These are phyloP conservation scores for Euphonia xanthogaster DNA, from an alignment of 2,797 vertebrate genomes.

Conservation along the genomic window DNA sequence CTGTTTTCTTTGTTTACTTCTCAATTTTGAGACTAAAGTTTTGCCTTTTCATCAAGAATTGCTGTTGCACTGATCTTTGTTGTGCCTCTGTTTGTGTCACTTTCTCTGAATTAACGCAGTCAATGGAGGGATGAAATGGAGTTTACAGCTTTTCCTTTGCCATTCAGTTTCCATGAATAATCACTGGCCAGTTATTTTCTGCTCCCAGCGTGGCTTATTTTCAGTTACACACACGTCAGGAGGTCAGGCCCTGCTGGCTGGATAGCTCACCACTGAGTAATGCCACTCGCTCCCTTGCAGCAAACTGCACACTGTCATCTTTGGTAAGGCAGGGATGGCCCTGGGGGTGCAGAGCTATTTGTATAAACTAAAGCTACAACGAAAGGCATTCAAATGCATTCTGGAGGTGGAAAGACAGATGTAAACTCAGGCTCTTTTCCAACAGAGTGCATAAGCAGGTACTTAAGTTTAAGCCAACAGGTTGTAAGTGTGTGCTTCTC, in stretches of 20 bases:
- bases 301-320: not conserved
- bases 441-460: not conserved
- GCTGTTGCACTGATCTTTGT: not conserved
- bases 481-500: not conserved
- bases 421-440: not conserved
- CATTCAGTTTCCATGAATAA: not conserved
- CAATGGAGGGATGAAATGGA: not conserved
- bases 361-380: not conserved
- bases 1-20: not conserved
- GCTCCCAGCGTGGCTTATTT: not conserved
- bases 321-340: not conserved
- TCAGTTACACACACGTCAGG: not conserved
- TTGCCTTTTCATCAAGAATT: not conserved
- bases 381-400: not conserved
- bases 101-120: not conserved
- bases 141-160: not conserved
- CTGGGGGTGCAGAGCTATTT: not conserved
- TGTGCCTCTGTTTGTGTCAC: not conserved
- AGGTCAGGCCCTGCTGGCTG: not conserved
- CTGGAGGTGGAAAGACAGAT: not conserved
- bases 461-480: not conserved
- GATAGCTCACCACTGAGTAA: not conserved
- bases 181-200: not conserved
- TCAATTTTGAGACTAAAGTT: not conserved
- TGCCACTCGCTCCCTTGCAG: not conserved